Base-by-base conservation (phyloP, 2,797 vertebrate genomes). In the Manis pentadactyla region DNA sequence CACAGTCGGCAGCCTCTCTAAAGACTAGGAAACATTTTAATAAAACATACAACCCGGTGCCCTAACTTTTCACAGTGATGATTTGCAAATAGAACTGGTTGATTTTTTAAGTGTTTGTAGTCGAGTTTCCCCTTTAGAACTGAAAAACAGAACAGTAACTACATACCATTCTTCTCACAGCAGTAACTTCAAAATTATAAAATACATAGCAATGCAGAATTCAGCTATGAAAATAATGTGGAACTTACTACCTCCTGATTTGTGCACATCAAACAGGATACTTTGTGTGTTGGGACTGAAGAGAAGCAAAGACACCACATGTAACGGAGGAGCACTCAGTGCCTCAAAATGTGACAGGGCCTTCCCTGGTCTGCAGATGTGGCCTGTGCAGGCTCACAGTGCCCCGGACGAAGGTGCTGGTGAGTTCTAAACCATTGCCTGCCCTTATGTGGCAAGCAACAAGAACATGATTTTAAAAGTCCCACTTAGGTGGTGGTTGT, bases 31-130 rank as follows among this genome's bases (percentile, higher is more conserved):
- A 89, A 39, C 39, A 27, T 69, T 73, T 75, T 69, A 25, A 88
- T 15, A 85, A 91, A 91, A 82, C 57, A 68, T 39, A 64, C 34
- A 66, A 84, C 34, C 46, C 27, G 11, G 37, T 82, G 15, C 46
- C 64, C 49, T 83, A 96, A 93, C n/a, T 96, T 95, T 85, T n/a
- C 23, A 31, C 53, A 61, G 34, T 49, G 34, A 83, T 10, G 77
- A 74, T 34, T 14, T 78, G 14, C 57, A 89, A 94, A 81, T 3
- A 90, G 39, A 85, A 88, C 18, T 37, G n/a, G 34, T 71, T 15
- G 4, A 18, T 59, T 89, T 86, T 13, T 23, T 53, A 19, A 51
- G 17, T 74, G 46, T 25, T 25, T 73, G 34, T n/a, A 81, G 34
- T 37, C 42, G n/a, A 55, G 25, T 77, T 69, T 84, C 23, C 46